phyloP scores from a whole-genome alignment of 2,888 invertebrate genomes.

The Oligia latruncula region DNA sequence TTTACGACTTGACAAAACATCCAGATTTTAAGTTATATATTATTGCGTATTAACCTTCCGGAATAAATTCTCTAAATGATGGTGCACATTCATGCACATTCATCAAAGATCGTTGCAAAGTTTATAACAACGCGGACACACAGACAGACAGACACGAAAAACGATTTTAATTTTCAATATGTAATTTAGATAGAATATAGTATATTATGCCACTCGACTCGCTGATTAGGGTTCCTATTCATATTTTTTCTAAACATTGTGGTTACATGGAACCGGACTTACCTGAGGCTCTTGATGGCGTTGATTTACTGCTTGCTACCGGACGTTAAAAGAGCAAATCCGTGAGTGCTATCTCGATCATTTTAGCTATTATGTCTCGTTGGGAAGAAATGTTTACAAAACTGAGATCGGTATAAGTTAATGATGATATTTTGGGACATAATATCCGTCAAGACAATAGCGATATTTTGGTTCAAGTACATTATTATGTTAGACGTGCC shows the following conservation, averaged over 20 bases:
- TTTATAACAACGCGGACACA: neutral
- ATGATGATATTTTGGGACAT: neutral
- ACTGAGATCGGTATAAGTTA: neutral
- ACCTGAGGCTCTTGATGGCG: conserved; percentile 11
- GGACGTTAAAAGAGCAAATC: conserved; percentile 19
- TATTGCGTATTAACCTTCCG: neutral
- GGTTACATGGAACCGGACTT: conserved; percentile 30
- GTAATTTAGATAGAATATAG: neutral
- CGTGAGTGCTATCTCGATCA: conserved; percentile 8
- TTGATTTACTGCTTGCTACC: conserved; percentile 19
- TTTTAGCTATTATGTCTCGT: neutral
- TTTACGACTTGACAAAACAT: neutral
- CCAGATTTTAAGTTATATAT: neutral
- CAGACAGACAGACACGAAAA: neutral
- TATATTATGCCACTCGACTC: conserved; percentile 14
- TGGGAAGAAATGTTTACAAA: neutral
- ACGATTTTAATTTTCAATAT: neutral
- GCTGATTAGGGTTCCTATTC: conserved; percentile 3
- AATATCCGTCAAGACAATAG: neutral
- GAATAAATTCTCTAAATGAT: neutral
- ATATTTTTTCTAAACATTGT: conserved; percentile 44
- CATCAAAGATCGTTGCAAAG: neutral
- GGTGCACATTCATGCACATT: neutral
- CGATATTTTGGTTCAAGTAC: too few species aligned
- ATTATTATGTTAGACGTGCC: too few species aligned